Evolutionary conservation across 1,140 invertebrate species (phyloP), one percentile per base, ranked within the genome.

Genomic region (Listronotus oregonensis): DNA sequence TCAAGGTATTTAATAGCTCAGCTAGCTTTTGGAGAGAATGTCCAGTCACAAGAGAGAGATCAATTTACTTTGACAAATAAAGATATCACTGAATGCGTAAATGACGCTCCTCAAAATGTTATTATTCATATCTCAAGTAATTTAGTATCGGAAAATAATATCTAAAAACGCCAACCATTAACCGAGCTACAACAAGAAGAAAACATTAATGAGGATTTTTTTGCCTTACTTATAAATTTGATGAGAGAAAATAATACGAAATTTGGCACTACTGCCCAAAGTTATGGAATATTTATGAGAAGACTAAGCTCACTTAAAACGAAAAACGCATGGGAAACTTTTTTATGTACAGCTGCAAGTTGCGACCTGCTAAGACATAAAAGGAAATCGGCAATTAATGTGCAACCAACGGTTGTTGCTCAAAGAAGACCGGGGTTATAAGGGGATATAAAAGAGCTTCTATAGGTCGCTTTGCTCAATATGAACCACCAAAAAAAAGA

Each of bases 1-100:
- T 21, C 14, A 44, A 49, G 61, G 40, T 47, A 14, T 34, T 27
- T 27, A 37, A 55, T 55, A 40, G 50, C 61, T 43, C 8, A 55
- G 56, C 34, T 64, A 18, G 50, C 61, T 21, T 64, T 64, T 43
- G 61, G 61, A 21, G 50, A 64, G 32, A 64, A 64, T 44, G 39
- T 56, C 12, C 37, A 46, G 34, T 37, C 60, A 27, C 18, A 31
- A 27, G 15, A 18, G 27, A n/a, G n/a, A n/a, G n/a, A n/a, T n/a
- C n/a, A n/a, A n/a, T n/a, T n/a, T n/a, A n/a, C n/a, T 54, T 62
- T 54, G 52, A 62, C 31, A 17, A 32, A 6, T 32, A 6, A 15
- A 15, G 9, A 47, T 6, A 6, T 21, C 6, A 39, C 6, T 39
- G 37, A 39, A 39, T 8, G 7, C 12, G 12, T 39, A 12, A 39